Base-by-base conservation (phyloP, 2,888 invertebrate species). In the Venustoraphidia nigricollis region DNA sequence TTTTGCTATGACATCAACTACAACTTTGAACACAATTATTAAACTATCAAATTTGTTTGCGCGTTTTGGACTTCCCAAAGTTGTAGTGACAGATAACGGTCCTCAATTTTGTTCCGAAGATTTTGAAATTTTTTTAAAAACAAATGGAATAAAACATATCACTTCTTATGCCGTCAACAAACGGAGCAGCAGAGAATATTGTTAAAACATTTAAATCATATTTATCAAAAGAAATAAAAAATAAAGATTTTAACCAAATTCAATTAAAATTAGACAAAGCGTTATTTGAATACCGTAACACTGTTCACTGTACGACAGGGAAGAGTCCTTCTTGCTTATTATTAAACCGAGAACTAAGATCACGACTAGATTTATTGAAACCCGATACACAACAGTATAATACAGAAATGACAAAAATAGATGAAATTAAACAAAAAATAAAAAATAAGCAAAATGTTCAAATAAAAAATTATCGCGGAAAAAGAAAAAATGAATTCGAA, bases 71-170 rank as follows among this genome's bases (percentile, higher is more conserved):
- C 46, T 55, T 34, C 54, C 53, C 13, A 50, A 50, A 41, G 27
- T 42, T 3, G 27, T 57, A 11, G 54, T 56, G 8, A 50, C 54
- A 8, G 54, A 55, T 46, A 54, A 56, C 46, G 57, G 53, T 6
- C 36, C 42, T 36, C 47, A 51, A 46, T 53, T 56, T 40, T 41
- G 44, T 17, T 54, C 58, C 11, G 49, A 46, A 8, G 50, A 54
- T 45, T 55, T 58, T 40, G 48, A 56, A 50, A 8, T 39, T 9
- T 56, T 57, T 52, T 55, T 54, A 43, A 36, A 40, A 4, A 42
- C 45, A 39, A 51, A 53, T 41, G 55, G 55, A n/a, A 57, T 59
- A 11, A 52, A 53, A 37, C 57, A 56, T 37, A 45, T 57, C 8
- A 54, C 51, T 17, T 51, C 50, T 53, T 38, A 54, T 54, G 35